Evolutionary conservation across 2,113 vertebrate genomes (phyloP), one percentile per base, ranked within the genome.

Genomic region (Stegostoma tigrinum): DNA sequence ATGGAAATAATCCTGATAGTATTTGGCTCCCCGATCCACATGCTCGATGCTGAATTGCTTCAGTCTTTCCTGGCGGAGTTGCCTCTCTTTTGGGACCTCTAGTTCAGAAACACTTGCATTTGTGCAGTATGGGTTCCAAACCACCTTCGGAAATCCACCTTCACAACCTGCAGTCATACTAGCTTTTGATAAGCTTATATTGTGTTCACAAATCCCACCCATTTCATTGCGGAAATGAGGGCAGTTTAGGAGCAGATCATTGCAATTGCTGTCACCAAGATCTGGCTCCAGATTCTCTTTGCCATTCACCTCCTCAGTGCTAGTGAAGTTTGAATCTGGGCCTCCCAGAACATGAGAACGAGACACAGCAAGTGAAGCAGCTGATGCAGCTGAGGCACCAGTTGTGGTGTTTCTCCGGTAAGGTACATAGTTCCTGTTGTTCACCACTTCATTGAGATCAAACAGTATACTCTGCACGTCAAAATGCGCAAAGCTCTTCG

Each of bases 151-250:
- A 0, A 93, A 80, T 0, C 90, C 96, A 0, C 95, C 95, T 52
- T 96, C 96, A 0, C 96, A 96, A 0, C 96, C 93, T 0, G 67
- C 70, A 2, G 61, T 95, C 0, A 95, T 67, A 0, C 96, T 96
- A 0, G 98, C 98, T 96, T 97, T 97, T 27, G 98, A 98, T 96
- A 99, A 99, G 97, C 98, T 98, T 96, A 99, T 97, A 34, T 98
- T 98, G 78, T 98, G 98, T 55, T 99, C 98, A 0, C 96, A 96
- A 12, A 97, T 96, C 10, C 98, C 98, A 0, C 98, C 99, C 0
- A 98, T 98, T 97, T 99, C 99, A 0, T 99, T 99, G 24, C 98
- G 98, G 96, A 99, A 99, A 96, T 99, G 98, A 0, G 99, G 99
- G 96, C 99, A 99, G 97, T 98, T 98, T 42, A 99, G 98, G 45